phyloP scores from a whole-genome alignment of 2,888 invertebrate species.

The Acanthacorydalis orientalis region DNA sequence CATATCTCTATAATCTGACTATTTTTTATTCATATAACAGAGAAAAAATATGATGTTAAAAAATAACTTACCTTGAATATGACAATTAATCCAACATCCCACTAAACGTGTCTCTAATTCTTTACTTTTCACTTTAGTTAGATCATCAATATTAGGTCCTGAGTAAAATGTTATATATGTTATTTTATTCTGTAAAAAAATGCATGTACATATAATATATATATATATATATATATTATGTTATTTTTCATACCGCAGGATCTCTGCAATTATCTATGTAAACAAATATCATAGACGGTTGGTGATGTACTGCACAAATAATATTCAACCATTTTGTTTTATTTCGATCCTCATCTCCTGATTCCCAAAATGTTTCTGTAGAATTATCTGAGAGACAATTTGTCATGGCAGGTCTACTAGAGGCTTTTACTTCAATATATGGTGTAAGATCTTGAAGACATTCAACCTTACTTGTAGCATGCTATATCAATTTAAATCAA shows the following conservation, averaged over 20 bases:
- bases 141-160: slow-evolving; percentile 66
- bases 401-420: slow-evolving; percentile 87
- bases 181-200: slow-evolving; percentile 64
- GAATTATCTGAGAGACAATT: slow-evolving; percentile 84
- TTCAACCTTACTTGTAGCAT: slow-evolving; percentile 37
- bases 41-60: too few species aligned
- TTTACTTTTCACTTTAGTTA: slow-evolving; percentile 60
- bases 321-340: slow-evolving; percentile 76
- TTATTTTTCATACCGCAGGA: slow-evolving; percentile 44
- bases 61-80: slow-evolving; percentile 42
- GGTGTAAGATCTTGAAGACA: slow-evolving; percentile 57
- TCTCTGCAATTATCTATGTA: slow-evolving; percentile 93
- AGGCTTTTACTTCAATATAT: slow-evolving; percentile 66
- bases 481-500: not conserved
- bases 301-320: slow-evolving; percentile 40
- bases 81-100: slow-evolving; percentile 87
- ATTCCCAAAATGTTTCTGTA: slow-evolving; percentile 98
- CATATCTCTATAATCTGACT: not conserved
- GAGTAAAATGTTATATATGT: slow-evolving; percentile 70
- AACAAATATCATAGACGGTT: slow-evolving; percentile 61
- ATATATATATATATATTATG: not conserved
- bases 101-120: slow-evolving; percentile 62
- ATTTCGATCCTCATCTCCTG: slow-evolving; percentile 90
- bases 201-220: not conserved
- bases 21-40: not conserved